These are phyloP conservation scores for Polydrusus tereticollis DNA, from an alignment of 2,888 invertebrate species.

Conservation along the genomic window DNA sequence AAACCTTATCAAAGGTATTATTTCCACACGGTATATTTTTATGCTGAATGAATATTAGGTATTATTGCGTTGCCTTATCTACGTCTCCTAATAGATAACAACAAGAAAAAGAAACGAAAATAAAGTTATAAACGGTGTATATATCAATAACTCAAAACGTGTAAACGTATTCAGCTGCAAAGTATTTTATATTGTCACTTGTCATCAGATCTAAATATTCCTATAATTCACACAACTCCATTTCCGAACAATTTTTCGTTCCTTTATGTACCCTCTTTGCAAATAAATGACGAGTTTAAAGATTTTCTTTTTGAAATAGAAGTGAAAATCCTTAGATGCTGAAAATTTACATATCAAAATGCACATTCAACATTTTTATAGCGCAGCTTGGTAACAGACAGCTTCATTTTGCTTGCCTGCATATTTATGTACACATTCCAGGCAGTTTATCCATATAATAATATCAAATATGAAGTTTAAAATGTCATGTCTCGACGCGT, in stretches of 20 bases:
- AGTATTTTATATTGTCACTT: slow-evolving; percentile 4
- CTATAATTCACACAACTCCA: slow-evolving; percentile 2
- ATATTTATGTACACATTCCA: slow-evolving; percentile 10
- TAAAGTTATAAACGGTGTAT: background rate
- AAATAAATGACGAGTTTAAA: slow-evolving; percentile 5
- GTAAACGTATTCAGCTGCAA: background rate
- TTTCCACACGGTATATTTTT: no score
- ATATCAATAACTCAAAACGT: background rate
- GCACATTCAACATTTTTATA: slow-evolving; percentile 16
- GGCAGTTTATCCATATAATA: slow-evolving; percentile 17
- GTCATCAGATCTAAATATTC: slow-evolving; percentile 9
- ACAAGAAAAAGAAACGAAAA: background rate
- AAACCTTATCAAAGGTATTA: no score
- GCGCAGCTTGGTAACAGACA: slow-evolving; percentile 8
- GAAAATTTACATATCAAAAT: slow-evolving; percentile 19
- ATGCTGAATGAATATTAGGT: no score
- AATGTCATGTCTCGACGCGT: slow-evolving; percentile 7
- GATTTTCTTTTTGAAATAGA: background rate
- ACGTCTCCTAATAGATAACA: background rate
- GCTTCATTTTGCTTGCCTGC: slow-evolving; percentile 17
- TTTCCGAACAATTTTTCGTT: background rate
- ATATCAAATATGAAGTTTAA: slow-evolving; percentile 7
- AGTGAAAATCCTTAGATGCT: slow-evolving; percentile 3
- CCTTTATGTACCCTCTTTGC: background rate
- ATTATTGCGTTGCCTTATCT: no score